A percentile compares a stretch with the other conserved stretches of the same genome.
These are phyloP conservation scores for Darevskia mixta DNA, from an alignment of 2,797 vertebrate genomes.

Conservation along the genomic window DNA sequence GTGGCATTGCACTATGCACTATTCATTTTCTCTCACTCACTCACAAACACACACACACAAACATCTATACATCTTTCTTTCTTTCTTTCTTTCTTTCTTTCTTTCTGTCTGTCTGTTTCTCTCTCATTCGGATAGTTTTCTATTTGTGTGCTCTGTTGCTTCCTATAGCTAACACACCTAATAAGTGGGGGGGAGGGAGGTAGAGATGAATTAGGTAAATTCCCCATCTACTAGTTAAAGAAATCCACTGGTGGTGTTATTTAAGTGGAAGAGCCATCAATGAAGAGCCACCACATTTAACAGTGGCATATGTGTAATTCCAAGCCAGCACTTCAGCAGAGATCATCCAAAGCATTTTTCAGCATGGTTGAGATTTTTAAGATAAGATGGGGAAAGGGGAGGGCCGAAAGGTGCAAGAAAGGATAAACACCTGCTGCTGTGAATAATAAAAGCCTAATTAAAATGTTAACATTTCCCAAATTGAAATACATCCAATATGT, in stretches of 20 bases:
- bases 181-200: not conserved
- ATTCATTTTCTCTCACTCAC: not conserved
- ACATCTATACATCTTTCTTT: too few relatives aligned
- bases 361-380: not conserved
- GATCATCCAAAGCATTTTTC: not conserved
- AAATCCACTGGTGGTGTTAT: not conserved
- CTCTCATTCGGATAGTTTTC: not conserved
- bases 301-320: not conserved
- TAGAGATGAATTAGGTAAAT: not conserved
- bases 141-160: not conserved
- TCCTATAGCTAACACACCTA: not conserved
- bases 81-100: too few relatives aligned
- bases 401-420: not conserved
- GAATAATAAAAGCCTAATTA: not conserved
- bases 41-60: too few relatives aligned
- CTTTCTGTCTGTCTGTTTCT: not conserved
- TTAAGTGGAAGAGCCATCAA: not conserved
- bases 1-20: not conserved
- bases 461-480: not conserved
- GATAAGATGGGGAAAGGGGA: not conserved
- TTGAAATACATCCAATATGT: not conserved
- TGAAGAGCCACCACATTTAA: not conserved
- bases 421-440: not conserved
- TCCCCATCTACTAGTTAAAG: not conserved
- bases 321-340: not conserved